Evolutionary conservation across 2,888 invertebrate species (phyloP), one percentile per base, ranked within the genome.

Genomic region (Ophioninae sp.): DNA sequence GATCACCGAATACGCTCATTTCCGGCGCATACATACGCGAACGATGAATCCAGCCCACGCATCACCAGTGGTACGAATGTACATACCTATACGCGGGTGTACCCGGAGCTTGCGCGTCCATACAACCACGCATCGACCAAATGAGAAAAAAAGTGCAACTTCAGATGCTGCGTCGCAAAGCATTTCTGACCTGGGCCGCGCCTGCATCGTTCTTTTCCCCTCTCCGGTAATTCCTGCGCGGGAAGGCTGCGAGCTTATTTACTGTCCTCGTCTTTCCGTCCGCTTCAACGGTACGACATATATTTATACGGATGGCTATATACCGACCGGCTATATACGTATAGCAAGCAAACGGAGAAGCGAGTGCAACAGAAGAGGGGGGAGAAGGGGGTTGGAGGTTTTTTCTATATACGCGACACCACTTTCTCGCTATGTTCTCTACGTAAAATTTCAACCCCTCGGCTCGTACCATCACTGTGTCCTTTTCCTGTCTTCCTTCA

Each of bases 131-230:
- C 30, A 85, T 80, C 88, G 88, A 87, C 80, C 86, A 89, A 90
- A 92, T 90, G 90, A 90, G 68, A 79, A 90, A 91, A 91, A 90
- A 90, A 91, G 87, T 90, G 90, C 91, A 91, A 90, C 88, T 89
- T 87, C 89, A 90, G 90, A 91, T 91, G 90, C 87, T 91, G 90
- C 91, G 88, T 87, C 88, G 90, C 89, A 89, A 91, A 91, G 90
- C 91, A 90, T 91, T 91, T 90, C 91, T 91, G 91, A 91, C 91
- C 91, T 90, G 90, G 79, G 76, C 85, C 85, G 81, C 68, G 78
- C 41, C 73, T 85, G 78, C 81, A 83, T 81, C 79, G n/a, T 74
- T 22, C 64, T 73, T 61, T 63, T 85, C 86, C 84, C 82, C 85
- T 59, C 69, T 30, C 72, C 30, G 84, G 84, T 88, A 89, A 90